Base-by-base conservation (phyloP, 2,113 vertebrate genomes). In the Manacus vitellinus region DNA sequence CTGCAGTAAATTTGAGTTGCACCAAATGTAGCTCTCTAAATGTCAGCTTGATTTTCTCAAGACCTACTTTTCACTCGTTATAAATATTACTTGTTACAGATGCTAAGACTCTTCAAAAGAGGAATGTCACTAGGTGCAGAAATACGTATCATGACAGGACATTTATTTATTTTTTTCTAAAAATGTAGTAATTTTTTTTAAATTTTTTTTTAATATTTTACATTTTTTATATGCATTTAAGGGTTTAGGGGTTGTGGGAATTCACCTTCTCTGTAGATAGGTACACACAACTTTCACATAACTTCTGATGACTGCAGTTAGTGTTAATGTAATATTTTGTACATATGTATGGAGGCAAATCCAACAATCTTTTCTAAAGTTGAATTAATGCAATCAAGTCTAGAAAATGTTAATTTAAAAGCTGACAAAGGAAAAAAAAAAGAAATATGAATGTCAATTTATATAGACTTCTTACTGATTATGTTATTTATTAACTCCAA, bases 21-120 rank as follows among this genome's bases (percentile, higher is more conserved):
- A 87, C 86, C 76, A 95, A 96, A 94, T 96, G 92, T 92, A 81
- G 86, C 66, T 94, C 37, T 94, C 56, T 78, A 96, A 96, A 96
- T 94, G 94, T 94, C 92, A 95, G 83, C 61, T 85, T 44, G 70
- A 94, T 96, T 95, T 97, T 92, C 88, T 96, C 83, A 87, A 96
- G 86, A 94, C 85, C 92, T 94, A 78, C 91, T 93, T 97, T 94
- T 78, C 58, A 84, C 14, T 78, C 62, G 20, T 90, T 94, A 85
- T 72, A 94, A 94, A 93, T 91, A 91, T 92, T 96, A 39, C 81
- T 91, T 73, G 49, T 81, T 94, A 75, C 80, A 85, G 86, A 82
- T 95, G 70, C 79, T 96, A 58, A 88, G 94, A 81, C n/a, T 87
- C 76, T 89, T 89, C 66, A 91, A 68, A 81, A 82, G n/a, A 63